Evolutionary conservation across 2,113 vertebrate species (phyloP).

Genomic region (Tragulus kanchil): DNA sequence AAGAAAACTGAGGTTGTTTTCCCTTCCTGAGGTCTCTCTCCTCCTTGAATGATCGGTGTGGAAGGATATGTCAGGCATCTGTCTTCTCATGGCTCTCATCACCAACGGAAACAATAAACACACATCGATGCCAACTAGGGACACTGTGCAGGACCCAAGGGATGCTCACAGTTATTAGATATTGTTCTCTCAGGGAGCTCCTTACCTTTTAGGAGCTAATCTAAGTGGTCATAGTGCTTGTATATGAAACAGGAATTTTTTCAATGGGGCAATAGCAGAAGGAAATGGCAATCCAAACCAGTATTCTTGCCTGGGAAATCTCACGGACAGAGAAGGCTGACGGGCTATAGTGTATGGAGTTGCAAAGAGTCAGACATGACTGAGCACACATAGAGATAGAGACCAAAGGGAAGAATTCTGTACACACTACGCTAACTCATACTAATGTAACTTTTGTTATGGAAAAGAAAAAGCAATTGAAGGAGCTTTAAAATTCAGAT

Average conservation of each 20-base stretch:
- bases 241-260: neutral
- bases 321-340: neutral
- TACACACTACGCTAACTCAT: neutral
- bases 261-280: conserved; percentile 10
- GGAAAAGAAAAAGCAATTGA: conserved; percentile 3
- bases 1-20: neutral
- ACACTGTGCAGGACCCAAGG: neutral
- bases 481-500: conserved; percentile 6
- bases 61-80: conserved; percentile 23
- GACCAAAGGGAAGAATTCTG: neutral
- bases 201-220: neutral
- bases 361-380: neutral
- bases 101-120: conserved; percentile 23
- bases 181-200: neutral
- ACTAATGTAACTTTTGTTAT: neutral
- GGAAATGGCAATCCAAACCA: neutral
- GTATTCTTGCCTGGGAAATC: neutral
- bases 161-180: neutral
- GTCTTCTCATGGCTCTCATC: neutral
- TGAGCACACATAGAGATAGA: neutral
- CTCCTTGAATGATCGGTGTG: neutral
- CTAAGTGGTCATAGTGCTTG: neutral
- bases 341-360: neutral
- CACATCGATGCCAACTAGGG: conserved; percentile 12
- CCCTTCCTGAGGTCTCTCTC: neutral